Evolutionary conservation across 2,113 vertebrate genomes (phyloP), one percentile per base, ranked within the genome.

Genomic region (Neolamprologus longior): DNA sequence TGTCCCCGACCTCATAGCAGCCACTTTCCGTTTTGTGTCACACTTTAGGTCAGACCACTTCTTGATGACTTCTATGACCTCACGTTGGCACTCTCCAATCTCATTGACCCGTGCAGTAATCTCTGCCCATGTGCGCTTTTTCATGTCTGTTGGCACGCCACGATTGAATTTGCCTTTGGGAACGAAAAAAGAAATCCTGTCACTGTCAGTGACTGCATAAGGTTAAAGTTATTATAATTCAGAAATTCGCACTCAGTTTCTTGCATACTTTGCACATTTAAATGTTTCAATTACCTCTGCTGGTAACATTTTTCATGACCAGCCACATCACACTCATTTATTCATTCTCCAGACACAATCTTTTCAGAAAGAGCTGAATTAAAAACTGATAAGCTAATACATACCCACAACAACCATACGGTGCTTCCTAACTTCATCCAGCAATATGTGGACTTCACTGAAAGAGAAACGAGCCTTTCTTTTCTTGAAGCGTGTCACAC

Each of bases 31-130:
- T 83, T 96, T 97, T 12, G 96, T 96, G 94, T 97, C 97, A 35
- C 96, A 97, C 90, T 97, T 97, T 1, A 97, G 93, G 89, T 97
- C 97, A 0, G 97, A 96, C 97, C 97, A 97, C 86, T 97, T 97
- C 94, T 97, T 97, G 68, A 97, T 95, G 57, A 97, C 95, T 85
- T 97, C 96, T 2, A 96, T 95, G 90, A 97, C 94, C 83, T 97
- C 96, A 1, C 97, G 95, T 54, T 96, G 96, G 73, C 96, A 97
- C 89, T 97, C 96, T 13, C 96, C 96, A 1, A 97, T 97, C 89
- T 96, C 96, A 35, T 97, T 97, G 33, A 97, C 94, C 6, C 96
- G 94, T 5, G 96, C 96, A 0, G 97, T 96, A 17, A 97, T 97
- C 86, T 96, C 95, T 7, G 97, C 95, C 97, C 96, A 97, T 4